phyloP scores from a whole-genome alignment of 2,113 vertebrate species.

The Bombycilla garrulus region DNA sequence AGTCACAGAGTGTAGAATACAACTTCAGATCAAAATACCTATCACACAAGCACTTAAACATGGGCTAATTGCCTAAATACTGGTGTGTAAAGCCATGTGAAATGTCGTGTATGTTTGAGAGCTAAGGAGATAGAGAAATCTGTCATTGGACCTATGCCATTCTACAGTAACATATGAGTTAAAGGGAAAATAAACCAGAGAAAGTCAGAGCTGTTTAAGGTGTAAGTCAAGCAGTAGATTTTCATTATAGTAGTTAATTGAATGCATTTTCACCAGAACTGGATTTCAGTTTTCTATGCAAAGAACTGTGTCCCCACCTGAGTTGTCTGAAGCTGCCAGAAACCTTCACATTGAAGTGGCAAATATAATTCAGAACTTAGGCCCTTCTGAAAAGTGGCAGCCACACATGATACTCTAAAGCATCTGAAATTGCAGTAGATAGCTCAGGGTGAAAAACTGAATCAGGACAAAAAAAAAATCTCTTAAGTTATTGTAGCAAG shows the following conservation, averaged over 20 bases:
- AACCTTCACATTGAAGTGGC: not conserved
- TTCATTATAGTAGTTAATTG: not conserved
- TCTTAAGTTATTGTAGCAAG: not conserved
- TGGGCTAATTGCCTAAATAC: not conserved
- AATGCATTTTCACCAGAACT: not conserved
- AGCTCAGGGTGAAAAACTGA: not conserved
- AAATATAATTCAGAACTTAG: not conserved
- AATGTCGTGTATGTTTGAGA: not conserved
- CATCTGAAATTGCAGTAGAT: not conserved
- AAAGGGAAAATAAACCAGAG: not conserved
- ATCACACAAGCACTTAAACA: not conserved
- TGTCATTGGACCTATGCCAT: not conserved
- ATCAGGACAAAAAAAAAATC: not conserved
- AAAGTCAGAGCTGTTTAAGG: not conserved
- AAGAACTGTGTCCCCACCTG: not conserved
- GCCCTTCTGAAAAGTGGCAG: not conserved
- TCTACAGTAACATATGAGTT: not conserved
- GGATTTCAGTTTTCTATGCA: not conserved
- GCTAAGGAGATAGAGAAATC: not conserved
- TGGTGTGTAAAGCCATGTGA: not conserved
- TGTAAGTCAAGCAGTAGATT: not conserved
- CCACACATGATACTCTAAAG: fast-evolving
- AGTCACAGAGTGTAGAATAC: not conserved
- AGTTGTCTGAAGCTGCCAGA: not conserved
- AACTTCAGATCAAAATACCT: not conserved